phyloP scores from a whole-genome alignment of 2,113 vertebrate species.

The Tilapia sparmanii region DNA sequence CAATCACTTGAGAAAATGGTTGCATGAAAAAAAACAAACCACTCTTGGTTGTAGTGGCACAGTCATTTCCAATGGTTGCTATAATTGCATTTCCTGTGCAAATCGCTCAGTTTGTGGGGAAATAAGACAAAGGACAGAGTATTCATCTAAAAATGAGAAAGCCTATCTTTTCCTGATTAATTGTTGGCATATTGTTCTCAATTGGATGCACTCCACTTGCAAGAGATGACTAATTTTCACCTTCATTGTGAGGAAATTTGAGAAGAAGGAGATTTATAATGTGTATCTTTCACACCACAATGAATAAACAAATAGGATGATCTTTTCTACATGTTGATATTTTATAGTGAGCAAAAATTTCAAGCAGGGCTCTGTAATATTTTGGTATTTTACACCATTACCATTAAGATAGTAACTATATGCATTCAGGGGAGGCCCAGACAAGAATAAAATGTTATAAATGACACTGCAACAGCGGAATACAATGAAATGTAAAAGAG shows the following conservation, averaged over 20 bases:
- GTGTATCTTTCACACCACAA: constrained; percentile 1
- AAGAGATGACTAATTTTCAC: constrained; percentile 48
- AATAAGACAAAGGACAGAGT: constrained; percentile 39
- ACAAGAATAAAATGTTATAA: not conserved
- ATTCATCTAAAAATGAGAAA: constrained; percentile 44
- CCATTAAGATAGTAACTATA: not conserved
- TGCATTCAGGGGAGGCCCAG: not conserved
- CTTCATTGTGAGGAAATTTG: constrained; percentile 24
- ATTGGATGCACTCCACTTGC: constrained; percentile 54
- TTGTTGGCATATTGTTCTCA: constrained; percentile 63
- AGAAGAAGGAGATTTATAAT: not conserved
- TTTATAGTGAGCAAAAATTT: not conserved
- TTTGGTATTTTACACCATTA: not conserved
- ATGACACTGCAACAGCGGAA: not conserved
- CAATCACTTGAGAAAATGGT: constrained; percentile 70
- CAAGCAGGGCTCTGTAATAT: not conserved
- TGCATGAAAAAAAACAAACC: constrained; percentile 56
- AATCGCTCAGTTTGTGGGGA: constrained; percentile 44
- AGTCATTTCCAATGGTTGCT: constrained; percentile 40
- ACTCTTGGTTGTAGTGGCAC: constrained; percentile 55
- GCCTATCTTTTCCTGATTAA: constrained; percentile 61
- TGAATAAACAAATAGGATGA: constrained; percentile 5
- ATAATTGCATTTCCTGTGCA: constrained; percentile 68
- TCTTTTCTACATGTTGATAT: not conserved
- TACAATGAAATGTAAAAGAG: not conserved